Evolutionary conservation across 2,113 vertebrate genomes (phyloP).

Genomic region (Lepus timidus): DNA sequence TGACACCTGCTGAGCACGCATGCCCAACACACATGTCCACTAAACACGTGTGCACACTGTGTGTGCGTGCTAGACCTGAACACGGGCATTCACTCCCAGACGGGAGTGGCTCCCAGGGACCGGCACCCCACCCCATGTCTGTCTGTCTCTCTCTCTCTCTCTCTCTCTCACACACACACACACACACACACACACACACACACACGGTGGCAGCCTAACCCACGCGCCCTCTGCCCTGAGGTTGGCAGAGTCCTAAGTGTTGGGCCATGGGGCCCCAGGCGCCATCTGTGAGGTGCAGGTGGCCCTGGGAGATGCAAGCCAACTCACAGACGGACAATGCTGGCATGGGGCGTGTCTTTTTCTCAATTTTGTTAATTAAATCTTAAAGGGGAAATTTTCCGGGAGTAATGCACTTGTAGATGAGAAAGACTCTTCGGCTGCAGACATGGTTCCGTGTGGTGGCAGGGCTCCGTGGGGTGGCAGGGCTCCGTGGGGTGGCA

Average conservation of each 20-base stretch:
- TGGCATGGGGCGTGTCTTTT: background rate
- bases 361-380: conserved; percentile 40
- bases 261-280: background rate
- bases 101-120: background rate
- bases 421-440: conserved; percentile 18
- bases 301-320: background rate
- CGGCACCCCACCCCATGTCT: no score
- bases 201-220: background rate
- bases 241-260: background rate
- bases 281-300: background rate
- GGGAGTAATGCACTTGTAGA: background rate
- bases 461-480: no score
- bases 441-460: background rate
- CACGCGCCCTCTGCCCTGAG: background rate
- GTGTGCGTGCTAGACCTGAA: background rate
- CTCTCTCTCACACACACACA: no score
- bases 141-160: no score
- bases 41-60: background rate
- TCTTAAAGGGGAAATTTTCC: background rate
- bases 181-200: no score
- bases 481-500: no score
- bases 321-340: background rate
- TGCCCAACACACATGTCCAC: no score
- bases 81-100: background rate
- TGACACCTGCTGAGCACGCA: no score